Evolutionary conservation across 2,888 invertebrate species (phyloP).

Genomic region (Pilophorus perplexus): DNA sequence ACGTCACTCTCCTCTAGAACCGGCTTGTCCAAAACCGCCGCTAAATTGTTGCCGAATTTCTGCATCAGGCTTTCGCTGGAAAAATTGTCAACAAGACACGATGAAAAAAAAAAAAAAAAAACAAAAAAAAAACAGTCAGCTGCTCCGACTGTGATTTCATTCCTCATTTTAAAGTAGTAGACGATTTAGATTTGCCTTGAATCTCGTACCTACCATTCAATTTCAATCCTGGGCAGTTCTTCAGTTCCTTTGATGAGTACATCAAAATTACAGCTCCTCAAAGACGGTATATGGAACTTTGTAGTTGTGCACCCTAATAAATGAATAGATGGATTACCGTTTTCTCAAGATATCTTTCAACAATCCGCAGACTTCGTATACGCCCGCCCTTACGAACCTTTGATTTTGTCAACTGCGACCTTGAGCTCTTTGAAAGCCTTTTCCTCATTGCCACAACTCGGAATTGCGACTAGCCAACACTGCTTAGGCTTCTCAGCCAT

Average conservation of each 20-base stretch:
- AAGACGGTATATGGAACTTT: constrained; percentile 10
- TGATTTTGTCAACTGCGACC: not conserved
- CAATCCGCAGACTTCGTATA: not conserved
- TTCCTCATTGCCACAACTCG: not conserved
- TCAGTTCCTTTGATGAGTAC: constrained; percentile 5
- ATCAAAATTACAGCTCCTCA: constrained; percentile 3
- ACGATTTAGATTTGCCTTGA: too few relatives aligned
- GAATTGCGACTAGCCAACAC: not conserved
- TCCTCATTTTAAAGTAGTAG: too few relatives aligned
- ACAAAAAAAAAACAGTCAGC: too few relatives aligned
- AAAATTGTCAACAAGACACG: not conserved
- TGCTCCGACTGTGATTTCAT: too few relatives aligned
- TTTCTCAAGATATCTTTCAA: not conserved
- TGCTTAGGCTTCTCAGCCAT: not conserved
- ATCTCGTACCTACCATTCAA: constrained; percentile 21
- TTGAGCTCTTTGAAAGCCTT: not conserved
- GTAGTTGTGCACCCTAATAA: constrained; percentile 12
- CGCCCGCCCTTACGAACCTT: not conserved
- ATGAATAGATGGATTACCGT: not conserved
- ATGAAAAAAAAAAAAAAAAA: too few relatives aligned
- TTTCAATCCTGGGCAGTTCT: constrained; percentile 15
- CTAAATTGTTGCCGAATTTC: constrained; percentile 2
- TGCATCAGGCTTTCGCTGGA: constrained; percentile 8
- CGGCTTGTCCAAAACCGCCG: constrained; percentile 1
- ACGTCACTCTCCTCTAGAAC: not conserved